Base-by-base conservation (phyloP, 2,113 vertebrate species). In the Salvelinus sp. region DNA sequence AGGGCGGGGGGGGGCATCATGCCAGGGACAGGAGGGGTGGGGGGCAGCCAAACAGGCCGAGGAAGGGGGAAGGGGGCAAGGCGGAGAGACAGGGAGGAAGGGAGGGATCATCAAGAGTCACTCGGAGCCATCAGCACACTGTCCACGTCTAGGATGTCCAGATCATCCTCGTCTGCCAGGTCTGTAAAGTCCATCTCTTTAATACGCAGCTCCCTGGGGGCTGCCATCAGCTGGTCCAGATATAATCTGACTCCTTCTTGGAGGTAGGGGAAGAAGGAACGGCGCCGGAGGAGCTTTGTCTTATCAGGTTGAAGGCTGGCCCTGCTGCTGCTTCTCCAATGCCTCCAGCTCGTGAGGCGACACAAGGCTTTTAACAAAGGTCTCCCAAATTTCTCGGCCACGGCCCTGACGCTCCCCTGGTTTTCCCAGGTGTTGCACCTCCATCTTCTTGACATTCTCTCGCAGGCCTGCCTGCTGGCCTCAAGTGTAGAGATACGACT, bases 101-200 rank as follows among this genome's bases (percentile, higher is more conserved):
- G 91, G 95, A 2, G 89, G 91, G 9, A 92, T 90, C 63, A 92
- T 90, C 58, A 93, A 84, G n/a, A n/a, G 86, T 97, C 93, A 68
- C 92, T 83, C n/a, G 38, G 94, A 93, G 79, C 92, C 80, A 96
- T 89, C 54, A 96, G 89, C 54, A 88, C 44, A 28, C 20, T 90
- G 87, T 96, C 94, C 84, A 94, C 89, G 60, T 97, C 96, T 88
- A 97, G 91, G 82, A 98, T 93, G 69, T 98, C 96, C 22, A 95
- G 23, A 80, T 99, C 97, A 14, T 99, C 97, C 76, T 97, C 97
- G 10, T 98, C 97, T 79, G 88, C 93, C 75, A 99, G 92, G 90
- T 99, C 97, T 0, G 97, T 99, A 90, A 98, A 99, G 91, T 99
- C 96, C 95, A 99, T 96, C 74, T 99, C 97, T 92, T 97, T 98